Evolutionary conservation across 2,888 invertebrate species (phyloP), one percentile per base, ranked within the genome.

Genomic region (Apamea epomidion): DNA sequence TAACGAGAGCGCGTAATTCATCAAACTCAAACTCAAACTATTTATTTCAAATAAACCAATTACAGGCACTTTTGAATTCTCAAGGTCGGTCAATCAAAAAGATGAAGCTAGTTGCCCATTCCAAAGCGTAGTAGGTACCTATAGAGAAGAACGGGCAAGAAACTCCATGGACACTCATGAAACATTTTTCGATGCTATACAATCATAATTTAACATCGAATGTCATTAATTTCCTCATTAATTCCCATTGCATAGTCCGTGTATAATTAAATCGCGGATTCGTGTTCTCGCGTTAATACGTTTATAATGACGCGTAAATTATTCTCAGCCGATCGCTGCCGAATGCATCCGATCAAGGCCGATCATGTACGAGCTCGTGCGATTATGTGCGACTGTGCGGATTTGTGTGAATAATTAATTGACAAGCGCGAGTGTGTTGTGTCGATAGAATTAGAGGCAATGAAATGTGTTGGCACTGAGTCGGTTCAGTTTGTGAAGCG

Each of bases 211-310:
- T 42, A 67, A 42, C 60, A 67, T 60, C 45, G 16, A 25, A 82
- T 29, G 79, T 54, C 85, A 82, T 82, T 82, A 64, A 82, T 84
- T 82, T 73, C 58, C 25, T 80, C 64, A 84, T 73, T 73, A 60
- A 85, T 84, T 73, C 82, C 42, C 85, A 80, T 84, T 73, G 73
- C 69, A 72, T 21, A 32, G 81, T 75, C 71, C 82, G 73, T 70
- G 74, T 82, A 86, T 86, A 86, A 84, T 84, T 86, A 86, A 86
- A 77, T 74, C 65, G 70, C 29, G 37, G 54, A 58, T 48, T 80
- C 81, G 71, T 82, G 81, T 82, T 80, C 73, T 51, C 74, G 70
- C 65, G 65, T 78, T 70, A 76, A 77, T 67, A 58, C 64, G 45
- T 75, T 68, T 48, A 75, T 72, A 81, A 81, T 75, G 76, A 68